A percentile compares a stretch with the other conserved stretches of the same genome.
These are phyloP conservation scores for Esox lucius DNA, from an alignment of 2,797 vertebrate genomes.

Conservation along the genomic window DNA sequence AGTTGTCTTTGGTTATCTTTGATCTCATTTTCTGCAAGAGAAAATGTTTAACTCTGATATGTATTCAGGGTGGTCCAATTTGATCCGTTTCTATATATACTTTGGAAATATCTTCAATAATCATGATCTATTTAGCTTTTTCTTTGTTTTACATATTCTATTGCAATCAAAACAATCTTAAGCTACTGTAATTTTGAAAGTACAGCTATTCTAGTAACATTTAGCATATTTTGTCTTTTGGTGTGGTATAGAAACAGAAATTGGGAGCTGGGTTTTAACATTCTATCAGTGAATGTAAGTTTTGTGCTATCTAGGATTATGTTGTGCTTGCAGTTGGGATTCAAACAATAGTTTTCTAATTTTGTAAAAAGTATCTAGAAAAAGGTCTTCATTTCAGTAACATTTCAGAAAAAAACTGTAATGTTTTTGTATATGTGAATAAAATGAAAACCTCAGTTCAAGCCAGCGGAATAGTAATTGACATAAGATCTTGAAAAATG, in stretches of 20 bases:
- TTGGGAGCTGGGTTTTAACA: neutral
- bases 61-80: neutral
- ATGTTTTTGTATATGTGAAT: neutral
- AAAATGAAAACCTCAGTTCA: neutral
- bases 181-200: neutral
- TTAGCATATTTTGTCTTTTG: neutral
- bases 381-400: neutral
- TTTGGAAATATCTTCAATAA: neutral
- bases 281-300: neutral
- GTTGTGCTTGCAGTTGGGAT: neutral
- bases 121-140: neutral
- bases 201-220: neutral
- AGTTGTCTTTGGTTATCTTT: no score
- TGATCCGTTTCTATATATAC: neutral
- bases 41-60: neutral
- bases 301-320: neutral
- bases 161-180: neutral
- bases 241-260: neutral
- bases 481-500: neutral
- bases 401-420: neutral
- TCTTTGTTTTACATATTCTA: neutral
- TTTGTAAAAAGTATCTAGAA: neutral
- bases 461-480: neutral
- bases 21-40: no score
- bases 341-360: neutral